Evolutionary conservation across 2,797 vertebrate species (phyloP), one percentile per base, ranked within the genome.

Genomic region (Paguma larvata): DNA sequence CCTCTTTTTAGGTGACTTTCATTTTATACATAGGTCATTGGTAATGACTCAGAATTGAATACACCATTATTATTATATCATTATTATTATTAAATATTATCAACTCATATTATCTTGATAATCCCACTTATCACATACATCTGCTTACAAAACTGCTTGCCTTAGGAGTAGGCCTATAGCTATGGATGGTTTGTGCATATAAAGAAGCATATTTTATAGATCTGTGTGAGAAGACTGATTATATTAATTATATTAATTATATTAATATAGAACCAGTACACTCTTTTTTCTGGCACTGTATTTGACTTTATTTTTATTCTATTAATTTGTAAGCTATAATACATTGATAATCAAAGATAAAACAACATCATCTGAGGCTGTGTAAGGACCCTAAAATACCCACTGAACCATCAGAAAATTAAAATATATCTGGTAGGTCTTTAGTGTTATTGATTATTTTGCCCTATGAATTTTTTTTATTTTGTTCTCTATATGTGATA

Each of bases 1-100:
- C 83, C 65, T 96, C 23, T 77, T 94, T 77, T 38, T 83, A 56
- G 63, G n/a, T 96, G 51, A 56, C 44, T 95, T 77, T 97, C 13
- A n/a, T 21, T 96, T 98, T 75, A 96, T 88, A 95, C 78, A 59
- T 6, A 85, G 30, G 82, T 92, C 79, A n/a, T 72, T 78, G 67
- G 10, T 94, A 75, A 82, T 70, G 30, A 38, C 30, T 95, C 19
- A 75, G 83, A 97, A 48, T 88, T 18, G 30, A 88, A 91, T 80
- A 13, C 67, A 30, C 65, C 41, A 67, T 53, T 46, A 86, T 78
- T 34, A 83, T 86, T 63, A 46, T 46, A 68, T 15, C 32, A 88
- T 67, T 63, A 46, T 56, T 82, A 68, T 89, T 88, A 77, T 67
- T 88, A 56, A 85, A 85, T 27, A 80, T 15, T 86, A 25, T 38